These are phyloP conservation scores for Chamaetylas fuelleborni DNA, from an alignment of 2,113 vertebrate genomes.

Conservation along the genomic window DNA sequence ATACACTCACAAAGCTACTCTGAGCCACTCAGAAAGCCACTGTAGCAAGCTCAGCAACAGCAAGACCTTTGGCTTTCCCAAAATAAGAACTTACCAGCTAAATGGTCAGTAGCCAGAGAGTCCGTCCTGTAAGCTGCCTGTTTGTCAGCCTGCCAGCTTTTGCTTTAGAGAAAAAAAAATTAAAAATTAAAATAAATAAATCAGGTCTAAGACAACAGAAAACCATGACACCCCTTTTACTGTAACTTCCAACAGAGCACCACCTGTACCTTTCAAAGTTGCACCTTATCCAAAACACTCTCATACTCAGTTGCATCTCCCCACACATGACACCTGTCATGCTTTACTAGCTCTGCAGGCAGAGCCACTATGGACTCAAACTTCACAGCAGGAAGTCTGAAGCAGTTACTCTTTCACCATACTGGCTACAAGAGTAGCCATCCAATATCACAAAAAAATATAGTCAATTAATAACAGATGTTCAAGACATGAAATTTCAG, in stretches of 20 bases:
- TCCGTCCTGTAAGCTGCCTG: slow-evolving; percentile 95
- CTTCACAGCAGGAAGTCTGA: not conserved
- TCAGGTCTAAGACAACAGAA: not conserved
- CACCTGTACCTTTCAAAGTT: not conserved
- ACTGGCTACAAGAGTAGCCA: not conserved
- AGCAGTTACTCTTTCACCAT: not conserved
- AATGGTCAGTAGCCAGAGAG: slow-evolving; percentile 99
- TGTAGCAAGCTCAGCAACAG: not conserved
- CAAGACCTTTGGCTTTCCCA: not conserved
- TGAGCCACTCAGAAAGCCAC: not conserved
- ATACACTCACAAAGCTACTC: not conserved
- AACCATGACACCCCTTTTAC: not conserved
- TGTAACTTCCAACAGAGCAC: not conserved
- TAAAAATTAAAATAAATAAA: not conserved
- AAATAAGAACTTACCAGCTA: slow-evolving; percentile 89
- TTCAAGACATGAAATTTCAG: not conserved
- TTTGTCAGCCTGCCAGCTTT: slow-evolving; percentile 99
- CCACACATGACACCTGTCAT: not conserved
- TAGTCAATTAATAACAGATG: not conserved
- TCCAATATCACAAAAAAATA: not conserved
- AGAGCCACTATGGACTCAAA: not conserved
- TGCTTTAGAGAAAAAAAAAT: slow-evolving; percentile 61
- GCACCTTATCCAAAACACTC: not conserved
- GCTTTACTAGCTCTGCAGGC: not conserved
- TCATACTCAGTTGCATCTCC: not conserved